Base-by-base conservation (phyloP, 2,888 invertebrate species). In the Sinopyrophorus schimmeli region DNA sequence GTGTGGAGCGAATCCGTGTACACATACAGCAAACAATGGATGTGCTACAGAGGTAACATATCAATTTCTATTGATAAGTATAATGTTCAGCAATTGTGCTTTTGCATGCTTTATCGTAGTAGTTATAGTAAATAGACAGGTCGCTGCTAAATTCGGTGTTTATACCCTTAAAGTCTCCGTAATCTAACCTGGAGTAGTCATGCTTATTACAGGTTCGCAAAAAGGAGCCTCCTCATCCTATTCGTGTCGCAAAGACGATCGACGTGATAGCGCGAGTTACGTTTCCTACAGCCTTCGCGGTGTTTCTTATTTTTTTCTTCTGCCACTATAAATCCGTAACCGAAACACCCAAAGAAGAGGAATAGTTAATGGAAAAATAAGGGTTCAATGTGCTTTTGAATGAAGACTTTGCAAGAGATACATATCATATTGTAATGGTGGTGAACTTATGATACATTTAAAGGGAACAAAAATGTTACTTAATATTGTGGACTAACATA, bases 271-370 rank as follows among this genome's bases (percentile, higher is more conserved):
- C 93, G 53, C 84, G 93, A 75, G 90, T 93, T 74, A 92, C 92
- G 65, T 94, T 94, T 80, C 93, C 93, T 64, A 86, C 89, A 65
- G 92, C 93, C 70, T 94, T 91, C 77, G 87, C 91, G 72, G 86
- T 92, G 73, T 94, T 94, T 79, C 85, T 94, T 69, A 88, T 92
- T 74, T 93, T 92, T 80, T 94, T 94, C 82, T 94, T 94, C 80
- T 89, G 92, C 70, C 91, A 91, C 80, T 92, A 92, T 79, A 91
- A 90, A 76, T 89, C 88, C 77, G 88, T 87, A 73, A 82, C 82
- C 76, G 82, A 84, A 78, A 77, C 68, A 54, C 65, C 67, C 54
- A 65, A 69, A 54, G 67, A 43, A 11, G 12, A 40, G 10, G 11
- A 24, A 4, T 40, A 40, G n/a, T 31, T 15, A 28, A 12, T 37